These are phyloP conservation scores for Xanthostigma xanthostigma DNA, from an alignment of 2,888 invertebrate genomes.

Conservation along the genomic window DNA sequence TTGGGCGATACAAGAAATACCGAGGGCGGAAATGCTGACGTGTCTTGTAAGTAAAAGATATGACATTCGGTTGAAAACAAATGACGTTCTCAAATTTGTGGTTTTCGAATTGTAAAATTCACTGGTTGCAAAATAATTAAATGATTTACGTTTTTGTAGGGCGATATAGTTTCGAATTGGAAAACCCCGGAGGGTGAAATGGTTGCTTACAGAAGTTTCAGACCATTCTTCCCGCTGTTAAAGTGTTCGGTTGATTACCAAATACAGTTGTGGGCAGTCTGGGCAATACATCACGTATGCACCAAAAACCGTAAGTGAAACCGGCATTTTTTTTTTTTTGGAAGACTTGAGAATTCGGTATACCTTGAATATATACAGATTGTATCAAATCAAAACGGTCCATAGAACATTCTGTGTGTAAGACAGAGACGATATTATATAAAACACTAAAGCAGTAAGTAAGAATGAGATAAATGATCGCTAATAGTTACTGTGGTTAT, in stretches of 20 bases:
- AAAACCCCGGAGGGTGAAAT: constrained; percentile 55
- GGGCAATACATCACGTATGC: constrained; percentile 67
- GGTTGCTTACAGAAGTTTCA: constrained; percentile 59
- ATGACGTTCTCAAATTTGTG: too few species aligned
- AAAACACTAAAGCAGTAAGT: too few species aligned
- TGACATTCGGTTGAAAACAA: too few species aligned
- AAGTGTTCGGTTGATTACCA: constrained; percentile 39
- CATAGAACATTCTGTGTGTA: too few species aligned
- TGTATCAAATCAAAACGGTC: too few species aligned
- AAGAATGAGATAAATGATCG: too few species aligned
- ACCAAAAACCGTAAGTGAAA: constrained; percentile 47
- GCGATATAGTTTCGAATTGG: constrained; percentile 43
- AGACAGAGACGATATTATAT: too few species aligned
- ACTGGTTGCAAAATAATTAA: constrained; percentile 18
- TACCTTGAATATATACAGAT: too few species aligned
- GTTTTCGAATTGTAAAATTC: neutral
- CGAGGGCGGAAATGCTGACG: constrained; percentile 27
- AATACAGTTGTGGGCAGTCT: constrained; percentile 62
- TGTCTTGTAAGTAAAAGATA: constrained; percentile 33
- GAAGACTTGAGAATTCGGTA: neutral
- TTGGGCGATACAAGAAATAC: constrained; percentile 29
- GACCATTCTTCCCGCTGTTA: constrained; percentile 54
- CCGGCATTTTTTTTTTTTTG: constrained; percentile 3
- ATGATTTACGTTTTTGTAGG: constrained; percentile 23
- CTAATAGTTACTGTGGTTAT: too few species aligned